A percentile compares a stretch with the other conserved stretches of the same genome.
Evolutionary conservation across 2,888 invertebrate species (phyloP).

Genomic region (Melangyna quadrimaculata): DNA sequence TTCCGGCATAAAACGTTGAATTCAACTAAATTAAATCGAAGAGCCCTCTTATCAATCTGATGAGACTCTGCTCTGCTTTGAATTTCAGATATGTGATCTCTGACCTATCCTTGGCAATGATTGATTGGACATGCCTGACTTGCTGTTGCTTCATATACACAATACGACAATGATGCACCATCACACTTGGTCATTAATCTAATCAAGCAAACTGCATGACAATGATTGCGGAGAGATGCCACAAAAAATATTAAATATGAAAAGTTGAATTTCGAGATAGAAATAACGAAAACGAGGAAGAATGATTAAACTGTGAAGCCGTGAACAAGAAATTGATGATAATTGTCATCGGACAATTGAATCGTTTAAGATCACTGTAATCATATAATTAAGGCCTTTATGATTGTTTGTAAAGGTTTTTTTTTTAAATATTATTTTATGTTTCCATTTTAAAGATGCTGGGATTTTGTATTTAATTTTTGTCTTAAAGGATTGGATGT

Average conservation of each 20-base stretch:
- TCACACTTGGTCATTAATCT: slow-evolving; percentile 52
- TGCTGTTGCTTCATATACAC: background rate
- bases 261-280: background rate
- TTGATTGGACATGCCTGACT: slow-evolving; percentile 42
- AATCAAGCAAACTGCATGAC: slow-evolving; percentile 67
- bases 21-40: slow-evolving; percentile 58
- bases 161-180: background rate
- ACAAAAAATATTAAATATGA: background rate
- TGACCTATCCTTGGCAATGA: slow-evolving; percentile 51
- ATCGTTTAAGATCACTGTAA: slow-evolving; percentile 55
- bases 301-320: slow-evolving; percentile 56
- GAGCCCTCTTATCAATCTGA: slow-evolving; percentile 51
- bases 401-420: background rate
- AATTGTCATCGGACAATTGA: slow-evolving; percentile 65
- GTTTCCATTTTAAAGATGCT: background rate
- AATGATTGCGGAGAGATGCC: slow-evolving; percentile 48
- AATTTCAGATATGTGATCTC: slow-evolving; percentile 42
- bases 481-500: background rate
- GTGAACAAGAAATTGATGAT: slow-evolving; percentile 65
- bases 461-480: background rate
- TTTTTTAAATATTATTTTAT: slow-evolving; percentile 8
- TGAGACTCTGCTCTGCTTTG: slow-evolving; percentile 7
- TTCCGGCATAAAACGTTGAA: slow-evolving; percentile 13
- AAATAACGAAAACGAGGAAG: slow-evolving; percentile 11
- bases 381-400: slow-evolving; percentile 53